Evolutionary conservation across 1,140 invertebrate genomes (phyloP).

Genomic region (Pseudobourletiella spinata): DNA sequence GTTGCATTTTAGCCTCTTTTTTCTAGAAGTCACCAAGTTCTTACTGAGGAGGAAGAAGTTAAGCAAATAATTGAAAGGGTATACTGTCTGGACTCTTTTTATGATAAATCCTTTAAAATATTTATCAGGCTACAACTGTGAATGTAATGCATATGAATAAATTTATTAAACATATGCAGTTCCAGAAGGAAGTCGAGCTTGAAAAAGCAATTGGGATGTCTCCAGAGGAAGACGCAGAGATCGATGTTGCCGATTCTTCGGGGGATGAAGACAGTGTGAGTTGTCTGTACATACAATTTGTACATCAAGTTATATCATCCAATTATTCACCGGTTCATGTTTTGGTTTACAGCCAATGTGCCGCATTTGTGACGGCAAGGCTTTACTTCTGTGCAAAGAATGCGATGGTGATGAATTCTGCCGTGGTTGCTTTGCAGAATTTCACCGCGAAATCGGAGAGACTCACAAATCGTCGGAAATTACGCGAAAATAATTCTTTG

Average conservation of each 20-base stretch:
- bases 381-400: slow-evolving; percentile 26
- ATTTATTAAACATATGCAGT: slow-evolving; percentile 12
- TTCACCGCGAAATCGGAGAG: slow-evolving; percentile 31
- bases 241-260: slow-evolving; percentile 3
- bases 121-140: neutral
- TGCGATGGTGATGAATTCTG: slow-evolving; percentile 33
- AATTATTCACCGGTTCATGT: neutral
- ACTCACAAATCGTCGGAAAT: slow-evolving; percentile 16
- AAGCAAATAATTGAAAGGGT: slow-evolving; percentile 23
- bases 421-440: slow-evolving; percentile 27
- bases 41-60: slow-evolving; percentile 26
- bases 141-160: neutral
- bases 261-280: slow-evolving; percentile 1
- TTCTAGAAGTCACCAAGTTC: too few relatives aligned
- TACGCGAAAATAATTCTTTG: too few relatives aligned
- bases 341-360: slow-evolving; percentile 11
- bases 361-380: slow-evolving; percentile 29
- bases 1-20: too few relatives aligned
- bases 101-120: too few relatives aligned
- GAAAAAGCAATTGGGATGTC: neutral
- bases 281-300: neutral
- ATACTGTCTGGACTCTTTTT: neutral
- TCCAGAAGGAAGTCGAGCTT: slow-evolving; percentile 17
- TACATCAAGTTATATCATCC: neutral
- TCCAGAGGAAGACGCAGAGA: neutral